phyloP scores from a whole-genome alignment of 1,140 invertebrate species.

The Habropoda laboriosa region DNA sequence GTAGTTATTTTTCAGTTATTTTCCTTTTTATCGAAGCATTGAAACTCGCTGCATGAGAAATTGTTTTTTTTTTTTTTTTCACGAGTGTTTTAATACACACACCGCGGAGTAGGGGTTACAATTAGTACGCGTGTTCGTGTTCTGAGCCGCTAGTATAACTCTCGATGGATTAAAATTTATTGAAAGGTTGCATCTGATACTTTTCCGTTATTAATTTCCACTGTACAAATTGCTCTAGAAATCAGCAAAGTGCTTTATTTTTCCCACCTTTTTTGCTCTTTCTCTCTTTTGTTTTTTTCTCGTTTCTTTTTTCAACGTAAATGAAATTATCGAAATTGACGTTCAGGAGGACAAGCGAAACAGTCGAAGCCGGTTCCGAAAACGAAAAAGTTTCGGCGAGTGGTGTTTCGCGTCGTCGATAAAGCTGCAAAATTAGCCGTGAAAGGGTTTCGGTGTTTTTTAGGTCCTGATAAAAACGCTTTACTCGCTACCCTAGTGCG shows the following conservation, averaged over 20 bases:
- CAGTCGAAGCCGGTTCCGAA: neutral
- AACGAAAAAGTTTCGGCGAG: conserved; percentile 18
- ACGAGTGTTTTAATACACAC: neutral
- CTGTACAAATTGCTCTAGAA: neutral
- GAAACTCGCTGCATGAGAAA: neutral
- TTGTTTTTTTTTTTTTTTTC: neutral
- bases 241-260: neutral
- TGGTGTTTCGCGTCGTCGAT: conserved; percentile 24
- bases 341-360: conserved; percentile 1
- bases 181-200: neutral
- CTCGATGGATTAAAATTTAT: conserved; percentile 41
- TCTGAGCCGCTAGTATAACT: neutral
- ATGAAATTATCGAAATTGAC: conserved; percentile 23
- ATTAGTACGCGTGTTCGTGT: neutral
- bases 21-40: neutral
- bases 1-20: neutral
- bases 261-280: no score
- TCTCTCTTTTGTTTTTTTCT: neutral
- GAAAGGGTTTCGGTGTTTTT: conserved; percentile 40
- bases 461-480: conserved; percentile 12
- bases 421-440: conserved; percentile 29
- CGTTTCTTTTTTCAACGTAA: neutral
- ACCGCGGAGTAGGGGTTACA: neutral
- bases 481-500: neutral
- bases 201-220: conserved; percentile 7